Base-by-base conservation (phyloP, 2,113 vertebrate species). In the Epinephelus moara region DNA sequence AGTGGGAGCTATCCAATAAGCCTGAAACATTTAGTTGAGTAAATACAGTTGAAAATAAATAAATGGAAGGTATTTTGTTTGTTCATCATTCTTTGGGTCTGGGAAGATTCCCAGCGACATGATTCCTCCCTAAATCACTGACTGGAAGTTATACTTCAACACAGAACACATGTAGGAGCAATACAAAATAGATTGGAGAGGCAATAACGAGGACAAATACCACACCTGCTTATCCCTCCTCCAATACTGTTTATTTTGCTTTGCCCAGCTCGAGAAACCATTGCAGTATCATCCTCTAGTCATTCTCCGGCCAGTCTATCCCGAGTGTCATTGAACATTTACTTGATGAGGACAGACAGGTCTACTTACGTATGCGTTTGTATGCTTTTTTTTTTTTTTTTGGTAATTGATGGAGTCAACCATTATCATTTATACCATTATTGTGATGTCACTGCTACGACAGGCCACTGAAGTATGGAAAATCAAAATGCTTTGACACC, bases 401-500 rank as follows among this genome's bases (percentile, higher is more conserved):
- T 30, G 30, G 72, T 92, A 93, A 94, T 88, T 92, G 94, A 96
- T 95, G 96, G 94, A 94, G 90, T 94, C 91, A 94, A 95, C 92
- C 90, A 92, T 93, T 92, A 95, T 93, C 92, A 95, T 93, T 92
- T 94, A 94, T 95, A 95, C 95, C 95, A 95, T 95, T 95, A 96
- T 96, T 96, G 96, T 96, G 96, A 96, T 95, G 96, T 96, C 96
- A 96, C 96, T 96, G 96, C 96, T 96, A 96, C 93, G 90, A 96
- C 96, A 96, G 96, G 95, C 95, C 96, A 96, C 96, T 96, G 94
- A 95, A 93, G 91, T 95, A 95, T 95, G 95, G 91, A 78, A 95
- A 96, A 92, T 95, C 87, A 94, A 96, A 96, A 96, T 96, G 96
- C 96, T 96, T 96, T 95, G 91, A 89, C 96, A 96, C 94, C 96